Conservation (phyloP, 2,113 vertebrate species). For the Rhinogobius similis region DNA sequence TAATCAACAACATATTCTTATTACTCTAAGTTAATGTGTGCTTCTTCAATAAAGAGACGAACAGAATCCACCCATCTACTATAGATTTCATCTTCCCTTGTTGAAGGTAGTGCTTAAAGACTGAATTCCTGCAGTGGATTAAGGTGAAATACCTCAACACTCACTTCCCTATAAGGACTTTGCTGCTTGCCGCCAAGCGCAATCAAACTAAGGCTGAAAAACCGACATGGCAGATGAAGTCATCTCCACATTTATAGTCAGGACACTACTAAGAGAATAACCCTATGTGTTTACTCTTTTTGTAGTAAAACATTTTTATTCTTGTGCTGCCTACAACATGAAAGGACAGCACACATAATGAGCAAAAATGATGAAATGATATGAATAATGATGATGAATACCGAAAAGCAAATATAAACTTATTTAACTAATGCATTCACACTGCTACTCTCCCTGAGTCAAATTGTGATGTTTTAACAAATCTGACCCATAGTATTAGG, state of each 20-base stretch:
- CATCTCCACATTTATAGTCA: constrained; percentile 40
- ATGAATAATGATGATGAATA: too few relatives aligned
- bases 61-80: constrained; percentile 16
- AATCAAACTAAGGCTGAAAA: constrained; percentile 29
- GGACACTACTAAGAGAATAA: background rate
- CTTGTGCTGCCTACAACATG: too few relatives aligned
- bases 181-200: constrained; percentile 14
- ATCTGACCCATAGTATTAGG: too few relatives aligned
- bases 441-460: too few relatives aligned
- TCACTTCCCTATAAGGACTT: constrained; percentile 65
- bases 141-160: constrained; percentile 59
- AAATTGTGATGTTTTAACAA: too few relatives aligned
- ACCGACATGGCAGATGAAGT: constrained; percentile 27
- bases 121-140: constrained; percentile 58
- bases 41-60: background rate
- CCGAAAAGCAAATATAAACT: too few relatives aligned
- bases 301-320: too few relatives aligned
- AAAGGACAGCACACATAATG: too few relatives aligned
- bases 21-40: background rate
- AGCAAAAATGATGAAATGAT: too few relatives aligned
- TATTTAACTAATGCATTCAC: too few relatives aligned
- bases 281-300: background rate
- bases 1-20: background rate
- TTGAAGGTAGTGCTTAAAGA: constrained; percentile 28
- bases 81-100: constrained; percentile 37